phyloP scores from a whole-genome alignment of 2,797 vertebrate genomes.

The Phoeniculus purpureus region DNA sequence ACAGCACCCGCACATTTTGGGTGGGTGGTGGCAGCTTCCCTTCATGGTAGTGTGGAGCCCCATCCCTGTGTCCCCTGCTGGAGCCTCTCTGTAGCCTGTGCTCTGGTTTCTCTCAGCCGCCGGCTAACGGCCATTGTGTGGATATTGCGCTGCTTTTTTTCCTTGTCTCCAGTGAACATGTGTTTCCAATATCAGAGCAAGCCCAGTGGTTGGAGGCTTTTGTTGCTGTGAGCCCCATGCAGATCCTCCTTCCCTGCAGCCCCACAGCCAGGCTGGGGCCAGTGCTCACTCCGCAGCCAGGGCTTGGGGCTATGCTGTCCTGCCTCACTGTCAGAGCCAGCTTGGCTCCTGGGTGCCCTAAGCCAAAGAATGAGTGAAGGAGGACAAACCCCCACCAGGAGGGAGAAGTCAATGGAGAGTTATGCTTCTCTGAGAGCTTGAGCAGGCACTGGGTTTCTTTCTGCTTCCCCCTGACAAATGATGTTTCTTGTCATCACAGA shows the following conservation, averaged over 20 bases:
- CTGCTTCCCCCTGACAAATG: not conserved
- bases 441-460: not conserved
- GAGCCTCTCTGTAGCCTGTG: not conserved
- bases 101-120: constrained; percentile 67
- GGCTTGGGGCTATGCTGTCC: not conserved
- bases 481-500: rapidly evolving
- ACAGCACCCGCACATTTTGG: not conserved
- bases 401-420: not conserved
- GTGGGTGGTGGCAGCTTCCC: not conserved
- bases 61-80: rapidly evolving
- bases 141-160: constrained; percentile 46
- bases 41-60: not conserved
- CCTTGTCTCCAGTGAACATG: constrained; percentile 55
- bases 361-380: not conserved
- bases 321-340: not conserved
- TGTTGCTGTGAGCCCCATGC: constrained; percentile 12
- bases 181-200: constrained; percentile 68
- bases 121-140: constrained; percentile 26
- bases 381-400: rapidly evolving
- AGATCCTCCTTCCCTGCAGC: not conserved
- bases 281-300: not conserved
- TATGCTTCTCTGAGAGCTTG: not conserved
- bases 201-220: not conserved
- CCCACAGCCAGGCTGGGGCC: not conserved
- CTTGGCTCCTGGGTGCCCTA: not conserved